phyloP scores from a whole-genome alignment of 92 coral and sea anemone genomes.

The Umimayanthus chanpuru region DNA sequence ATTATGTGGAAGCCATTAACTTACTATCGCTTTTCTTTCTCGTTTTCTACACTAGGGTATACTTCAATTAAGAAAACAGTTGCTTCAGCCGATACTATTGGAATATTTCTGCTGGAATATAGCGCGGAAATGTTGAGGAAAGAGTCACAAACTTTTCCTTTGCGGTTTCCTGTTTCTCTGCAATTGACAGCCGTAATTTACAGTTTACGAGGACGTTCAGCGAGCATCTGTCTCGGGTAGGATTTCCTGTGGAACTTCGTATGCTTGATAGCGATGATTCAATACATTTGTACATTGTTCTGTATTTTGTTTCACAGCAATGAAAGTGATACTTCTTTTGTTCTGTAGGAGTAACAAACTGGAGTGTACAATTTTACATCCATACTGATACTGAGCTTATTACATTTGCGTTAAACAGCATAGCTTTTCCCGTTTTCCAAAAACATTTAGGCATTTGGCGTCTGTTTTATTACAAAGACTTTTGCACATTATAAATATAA shows the following conservation, averaged over 20 bases:
- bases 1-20: no score
- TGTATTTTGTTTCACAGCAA: not conserved
- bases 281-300: not conserved
- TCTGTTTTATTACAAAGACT: not conserved
- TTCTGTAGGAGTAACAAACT: not conserved
- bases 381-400: not conserved
- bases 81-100: no score
- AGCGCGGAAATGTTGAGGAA: no score
- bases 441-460: no score
- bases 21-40: no score
- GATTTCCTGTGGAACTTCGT: slow-evolving; percentile 1
- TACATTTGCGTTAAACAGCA: not conserved
- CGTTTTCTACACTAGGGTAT: no score
- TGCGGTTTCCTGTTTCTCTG: slow-evolving; percentile 4
- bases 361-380: not conserved
- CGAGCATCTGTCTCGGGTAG: slow-evolving; percentile 15
- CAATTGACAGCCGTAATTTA: slow-evolving; percentile 14
- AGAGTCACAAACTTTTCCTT: not conserved
- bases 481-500: not conserved
- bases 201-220: not conserved
- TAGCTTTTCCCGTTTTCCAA: no score
- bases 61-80: no score
- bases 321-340: slow-evolving; percentile 24
- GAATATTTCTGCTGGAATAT: no score
- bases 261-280: not conserved